These are phyloP conservation scores for Galbula dea DNA, from an alignment of 2,113 vertebrate species.

Conservation along the genomic window DNA sequence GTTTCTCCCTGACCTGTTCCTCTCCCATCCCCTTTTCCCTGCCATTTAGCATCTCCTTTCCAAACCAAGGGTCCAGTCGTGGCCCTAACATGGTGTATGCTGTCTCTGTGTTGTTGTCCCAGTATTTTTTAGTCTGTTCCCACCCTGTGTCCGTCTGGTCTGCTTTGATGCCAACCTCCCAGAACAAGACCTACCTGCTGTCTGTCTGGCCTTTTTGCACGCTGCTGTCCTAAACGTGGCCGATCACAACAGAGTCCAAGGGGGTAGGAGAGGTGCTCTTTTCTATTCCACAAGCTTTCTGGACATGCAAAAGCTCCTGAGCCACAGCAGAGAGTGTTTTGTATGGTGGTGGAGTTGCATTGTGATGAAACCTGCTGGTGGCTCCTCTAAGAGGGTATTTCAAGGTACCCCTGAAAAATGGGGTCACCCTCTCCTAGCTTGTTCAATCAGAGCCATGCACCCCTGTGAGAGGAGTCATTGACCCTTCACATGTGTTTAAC, in stretches of 20 bases:
- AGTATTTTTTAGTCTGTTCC: constrained; percentile 63
- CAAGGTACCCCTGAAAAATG: not conserved
- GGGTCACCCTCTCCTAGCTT: not conserved
- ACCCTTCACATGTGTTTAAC: rapidly evolving
- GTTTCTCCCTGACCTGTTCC: not conserved
- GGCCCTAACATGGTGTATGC: constrained; percentile 30
- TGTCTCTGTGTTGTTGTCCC: constrained; percentile 65
- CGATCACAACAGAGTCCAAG: constrained; percentile 33
- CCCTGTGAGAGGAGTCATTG: not conserved
- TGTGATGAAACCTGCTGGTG: not conserved
- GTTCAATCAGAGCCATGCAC: not conserved
- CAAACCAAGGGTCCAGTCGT: not conserved
- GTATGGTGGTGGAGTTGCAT: not conserved
- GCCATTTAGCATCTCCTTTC: not conserved
- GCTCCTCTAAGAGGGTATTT: not conserved
- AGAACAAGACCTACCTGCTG: constrained; percentile 57
- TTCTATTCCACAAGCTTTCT: constrained; percentile 28
- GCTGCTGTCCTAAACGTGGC: constrained; percentile 48
- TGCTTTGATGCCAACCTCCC: constrained; percentile 38
- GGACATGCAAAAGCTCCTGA: not conserved
- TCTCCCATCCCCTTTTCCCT: not conserved
- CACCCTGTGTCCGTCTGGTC: constrained; percentile 51
- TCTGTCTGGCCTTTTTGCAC: constrained; percentile 53
- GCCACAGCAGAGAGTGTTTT: not conserved
- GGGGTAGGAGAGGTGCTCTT: constrained; percentile 61